Evolutionary conservation across 2,113 vertebrate genomes (phyloP).

Genomic region (Elanus axillaris): DNA sequence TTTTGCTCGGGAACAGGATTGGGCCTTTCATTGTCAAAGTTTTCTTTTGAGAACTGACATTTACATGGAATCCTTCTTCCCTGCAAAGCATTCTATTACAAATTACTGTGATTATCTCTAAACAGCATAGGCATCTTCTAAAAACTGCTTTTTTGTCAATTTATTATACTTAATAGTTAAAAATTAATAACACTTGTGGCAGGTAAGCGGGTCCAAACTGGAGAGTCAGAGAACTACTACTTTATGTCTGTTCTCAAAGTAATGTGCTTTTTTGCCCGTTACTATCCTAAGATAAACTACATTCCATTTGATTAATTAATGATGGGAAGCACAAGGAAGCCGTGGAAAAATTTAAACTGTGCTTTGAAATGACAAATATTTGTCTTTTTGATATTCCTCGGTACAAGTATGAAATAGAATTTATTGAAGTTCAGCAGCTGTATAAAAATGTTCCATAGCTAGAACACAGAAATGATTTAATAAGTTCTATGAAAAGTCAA

Average conservation of each 20-base stretch:
- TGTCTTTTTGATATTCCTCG: conserved; percentile 49
- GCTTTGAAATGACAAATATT: conserved; percentile 62
- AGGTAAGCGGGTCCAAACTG: not conserved
- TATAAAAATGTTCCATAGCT: conserved; percentile 68
- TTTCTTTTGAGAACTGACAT: not conserved
- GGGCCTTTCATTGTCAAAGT: not conserved
- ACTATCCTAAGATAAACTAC: not conserved
- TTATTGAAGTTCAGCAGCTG: conserved; percentile 60
- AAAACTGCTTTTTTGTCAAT: not conserved
- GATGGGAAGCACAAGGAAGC: not conserved
- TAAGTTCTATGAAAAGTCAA: conserved; percentile 82
- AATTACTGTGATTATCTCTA: not conserved
- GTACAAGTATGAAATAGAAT: conserved; percentile 55
- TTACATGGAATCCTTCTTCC: not conserved
- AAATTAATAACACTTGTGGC: not conserved
- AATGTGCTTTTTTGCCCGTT: not conserved
- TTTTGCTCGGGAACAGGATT: not conserved
- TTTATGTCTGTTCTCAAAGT: not conserved
- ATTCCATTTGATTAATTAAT: conserved; percentile 46
- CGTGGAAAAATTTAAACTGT: conserved; percentile 28
- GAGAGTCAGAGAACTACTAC: not conserved
- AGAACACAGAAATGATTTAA: conserved; percentile 75
- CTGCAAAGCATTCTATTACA: not conserved
- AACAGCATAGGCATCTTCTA: not conserved
- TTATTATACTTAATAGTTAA: not conserved